Evolutionary conservation across 2,888 invertebrate species (phyloP), one percentile per base, ranked within the genome.

Genomic region (Zhuqinia jingwanae): DNA sequence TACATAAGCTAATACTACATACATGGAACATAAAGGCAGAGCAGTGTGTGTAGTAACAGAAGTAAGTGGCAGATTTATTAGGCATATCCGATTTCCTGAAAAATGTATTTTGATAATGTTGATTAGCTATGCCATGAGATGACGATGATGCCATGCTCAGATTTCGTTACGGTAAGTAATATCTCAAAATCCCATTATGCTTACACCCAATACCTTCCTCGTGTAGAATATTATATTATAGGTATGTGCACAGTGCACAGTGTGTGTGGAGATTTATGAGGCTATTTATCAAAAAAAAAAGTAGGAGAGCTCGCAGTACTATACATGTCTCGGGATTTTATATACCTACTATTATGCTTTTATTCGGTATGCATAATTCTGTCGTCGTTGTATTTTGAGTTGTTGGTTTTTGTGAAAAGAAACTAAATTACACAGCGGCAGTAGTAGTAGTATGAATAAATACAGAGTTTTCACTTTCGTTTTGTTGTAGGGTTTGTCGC

Each of bases 51-150:
- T n/a, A n/a, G 75, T 80, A 80, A 70, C 70, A 70, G 53, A 56
- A 81, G 81, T 56, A 81, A 81, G 81, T 81, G 81, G 81, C 81
- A 81, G 81, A 81, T 81, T 81, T 81, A 81, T 81, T 81, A 70
- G 70, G 81, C 81, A 81, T 81, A 81, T 81, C 81, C 81, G 81
- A 81, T 81, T 81, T 70, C 81, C 56, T 81, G 81, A 81, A 81
- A 70, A 81, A 81, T 68, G 68, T 70, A 81, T 56, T 81, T 81
- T 81, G 81, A 81, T 81, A 68, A 70, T 81, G 70, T 50, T 81
- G 81, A 81, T 81, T 81, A 81, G 81, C 70, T 56, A 70, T 58
- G 70, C 81, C 58, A 81, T 42, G 70, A 36, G 56, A 81, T 47
- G 42, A 42, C 42, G 22, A 65, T 63, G 36, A 60, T 27, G 30